These are phyloP conservation scores for Notothenia coriiceps DNA, from an alignment of 2,113 vertebrate genomes.

Conservation along the genomic window DNA sequence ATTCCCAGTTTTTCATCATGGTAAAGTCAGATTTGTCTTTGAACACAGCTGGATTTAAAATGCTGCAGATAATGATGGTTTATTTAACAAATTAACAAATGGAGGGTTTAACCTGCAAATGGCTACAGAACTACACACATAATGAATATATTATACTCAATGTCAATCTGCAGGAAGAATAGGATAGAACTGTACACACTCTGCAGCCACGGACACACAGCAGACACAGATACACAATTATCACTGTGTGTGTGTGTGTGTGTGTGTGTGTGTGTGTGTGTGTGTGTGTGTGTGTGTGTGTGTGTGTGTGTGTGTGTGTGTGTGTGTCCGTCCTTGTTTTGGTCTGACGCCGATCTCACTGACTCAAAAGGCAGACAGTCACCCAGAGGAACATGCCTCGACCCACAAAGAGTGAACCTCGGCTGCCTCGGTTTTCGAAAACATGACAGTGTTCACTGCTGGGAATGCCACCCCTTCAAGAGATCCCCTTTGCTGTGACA, in stretches of 20 bases:
- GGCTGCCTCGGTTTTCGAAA: background rate
- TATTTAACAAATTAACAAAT: background rate
- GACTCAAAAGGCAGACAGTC: conserved; percentile 26
- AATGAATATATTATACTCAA: conserved; percentile 1
- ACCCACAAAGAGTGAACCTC: conserved; percentile 16
- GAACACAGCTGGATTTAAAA: background rate
- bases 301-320: background rate
- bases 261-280: no score
- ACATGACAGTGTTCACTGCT: background rate
- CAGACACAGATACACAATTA: no score
- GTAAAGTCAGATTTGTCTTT: no score
- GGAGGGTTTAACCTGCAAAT: background rate
- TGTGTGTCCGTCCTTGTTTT: conserved; percentile 47
- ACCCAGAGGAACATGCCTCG: conserved; percentile 21
- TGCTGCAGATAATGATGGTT: background rate
- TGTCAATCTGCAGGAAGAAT: conserved; percentile 13
- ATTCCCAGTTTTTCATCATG: no score
- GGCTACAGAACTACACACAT: background rate
- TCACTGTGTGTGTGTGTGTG: background rate
- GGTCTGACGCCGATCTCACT: conserved; percentile 42
- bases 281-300: no score
- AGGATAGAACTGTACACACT: conserved; percentile 6
- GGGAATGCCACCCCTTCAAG: background rate
- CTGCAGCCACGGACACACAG: conserved; percentile 16
- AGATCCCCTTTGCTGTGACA: background rate